Evolutionary conservation across 35 echinoderm and acorn worm genomes (phyloP).

Genomic region (Diadema setosum): DNA sequence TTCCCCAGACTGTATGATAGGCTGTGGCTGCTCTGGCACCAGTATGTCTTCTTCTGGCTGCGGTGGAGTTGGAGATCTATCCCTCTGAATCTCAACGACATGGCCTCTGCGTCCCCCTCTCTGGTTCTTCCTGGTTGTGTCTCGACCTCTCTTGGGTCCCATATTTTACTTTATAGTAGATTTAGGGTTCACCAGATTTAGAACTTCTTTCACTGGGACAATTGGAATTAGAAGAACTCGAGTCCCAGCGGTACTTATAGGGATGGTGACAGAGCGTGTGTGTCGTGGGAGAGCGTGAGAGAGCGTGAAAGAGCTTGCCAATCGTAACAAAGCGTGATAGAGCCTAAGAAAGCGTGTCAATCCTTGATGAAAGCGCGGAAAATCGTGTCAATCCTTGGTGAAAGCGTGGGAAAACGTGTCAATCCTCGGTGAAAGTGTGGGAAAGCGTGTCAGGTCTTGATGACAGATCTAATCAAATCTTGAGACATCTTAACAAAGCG

Average conservation of each 20-base stretch:
- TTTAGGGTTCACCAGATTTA: neutral
- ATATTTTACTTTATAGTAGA: neutral
- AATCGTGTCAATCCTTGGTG: neutral
- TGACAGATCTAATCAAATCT: neutral
- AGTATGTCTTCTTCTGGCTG: conserved; percentile 31
- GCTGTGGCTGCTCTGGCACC: conserved; percentile 46
- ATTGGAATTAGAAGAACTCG: neutral
- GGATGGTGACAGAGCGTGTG: neutral
- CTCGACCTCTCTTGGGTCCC: conserved; percentile 22
- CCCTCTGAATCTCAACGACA: conserved; percentile 14
- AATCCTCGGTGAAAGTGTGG: neutral
- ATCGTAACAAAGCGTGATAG: neutral
- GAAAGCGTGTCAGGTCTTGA: neutral
- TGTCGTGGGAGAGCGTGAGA: neutral
- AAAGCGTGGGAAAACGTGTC: neutral
- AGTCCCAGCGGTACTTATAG: neutral
- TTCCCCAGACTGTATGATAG: conserved; percentile 2
- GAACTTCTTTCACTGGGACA: neutral
- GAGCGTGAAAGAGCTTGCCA: neutral
- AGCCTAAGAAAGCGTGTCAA: neutral
- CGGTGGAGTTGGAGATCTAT: conserved; percentile 33
- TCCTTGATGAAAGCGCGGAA: neutral
- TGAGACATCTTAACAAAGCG: neutral
- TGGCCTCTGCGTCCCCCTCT: conserved; percentile 38
- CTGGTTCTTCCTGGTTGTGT: conserved; percentile 18